Conservation (phyloP, 2,888 invertebrate species). For the Portevinia maculata region DNA sequence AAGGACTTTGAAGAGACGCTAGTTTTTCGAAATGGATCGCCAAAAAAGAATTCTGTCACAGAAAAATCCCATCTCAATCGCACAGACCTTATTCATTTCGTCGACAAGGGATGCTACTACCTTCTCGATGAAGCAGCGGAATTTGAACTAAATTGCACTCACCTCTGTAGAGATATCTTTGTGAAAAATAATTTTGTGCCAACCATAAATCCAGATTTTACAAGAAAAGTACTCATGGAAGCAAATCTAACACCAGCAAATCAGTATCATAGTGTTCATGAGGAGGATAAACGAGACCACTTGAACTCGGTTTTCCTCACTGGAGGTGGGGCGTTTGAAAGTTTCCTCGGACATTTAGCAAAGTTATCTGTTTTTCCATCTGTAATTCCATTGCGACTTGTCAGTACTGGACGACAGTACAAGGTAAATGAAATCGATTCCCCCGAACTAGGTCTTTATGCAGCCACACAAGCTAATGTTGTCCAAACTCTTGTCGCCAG, state of each 20-base stretch:
- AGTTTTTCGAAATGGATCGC: constrained; percentile 76
- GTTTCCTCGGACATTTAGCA: constrained; percentile 87
- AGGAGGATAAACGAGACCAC: constrained; percentile 82
- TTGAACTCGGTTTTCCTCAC: constrained; percentile 88
- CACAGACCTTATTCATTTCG: constrained; percentile 79
- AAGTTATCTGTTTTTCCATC: constrained; percentile 86
- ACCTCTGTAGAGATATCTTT: constrained; percentile 79
- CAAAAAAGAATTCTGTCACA: constrained; percentile 76
- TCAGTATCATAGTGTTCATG: constrained; percentile 86
- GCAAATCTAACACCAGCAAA: constrained; percentile 85
- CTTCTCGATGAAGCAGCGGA: constrained; percentile 88
- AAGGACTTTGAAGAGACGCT: constrained; percentile 76
- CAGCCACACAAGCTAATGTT: constrained; percentile 88
- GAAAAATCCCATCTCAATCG: constrained; percentile 80
- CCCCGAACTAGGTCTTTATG: constrained; percentile 84
- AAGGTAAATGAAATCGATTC: constrained; percentile 69
- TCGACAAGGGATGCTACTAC: constrained; percentile 85
- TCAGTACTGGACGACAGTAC: constrained; percentile 89
- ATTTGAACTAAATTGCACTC: constrained; percentile 85
- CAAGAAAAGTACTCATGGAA: constrained; percentile 89
- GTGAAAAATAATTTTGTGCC: constrained; percentile 84
- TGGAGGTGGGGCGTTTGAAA: constrained; percentile 89
- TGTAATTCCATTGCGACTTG: constrained; percentile 88
- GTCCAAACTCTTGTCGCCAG: constrained; percentile 87
- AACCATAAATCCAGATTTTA: constrained; percentile 91